Evolutionary conservation across 2,113 vertebrate species (phyloP).

Genomic region (Vidua macroura): DNA sequence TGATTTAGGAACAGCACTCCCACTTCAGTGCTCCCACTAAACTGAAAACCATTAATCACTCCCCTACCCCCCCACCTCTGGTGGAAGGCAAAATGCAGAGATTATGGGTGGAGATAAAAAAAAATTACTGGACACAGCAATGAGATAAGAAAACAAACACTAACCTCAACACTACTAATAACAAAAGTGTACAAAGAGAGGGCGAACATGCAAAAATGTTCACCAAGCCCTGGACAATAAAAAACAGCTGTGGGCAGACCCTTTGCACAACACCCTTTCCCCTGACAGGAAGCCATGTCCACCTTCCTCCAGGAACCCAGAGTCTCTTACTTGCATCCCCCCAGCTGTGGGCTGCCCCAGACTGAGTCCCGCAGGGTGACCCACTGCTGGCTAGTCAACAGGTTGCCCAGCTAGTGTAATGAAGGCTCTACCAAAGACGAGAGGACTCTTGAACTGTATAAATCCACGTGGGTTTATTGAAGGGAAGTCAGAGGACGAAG

Average conservation of each 20-base stretch:
- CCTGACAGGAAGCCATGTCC: neutral
- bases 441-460: too few species aligned
- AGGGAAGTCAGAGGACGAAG: too few species aligned
- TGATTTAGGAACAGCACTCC: neutral
- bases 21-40: neutral
- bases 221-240: neutral
- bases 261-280: neutral
- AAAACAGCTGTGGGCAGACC: neutral
- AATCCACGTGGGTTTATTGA: too few species aligned
- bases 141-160: neutral
- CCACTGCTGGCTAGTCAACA: too few species aligned
- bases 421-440: too few species aligned
- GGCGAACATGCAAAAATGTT: neutral
- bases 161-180: neutral
- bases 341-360: too few species aligned
- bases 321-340: too few species aligned
- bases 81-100: neutral
- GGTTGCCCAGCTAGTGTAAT: too few species aligned
- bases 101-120: accelerated
- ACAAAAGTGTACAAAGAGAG: neutral
- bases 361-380: too few species aligned
- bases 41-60: neutral
- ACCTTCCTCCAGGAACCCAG: neutral
- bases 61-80: accelerated
- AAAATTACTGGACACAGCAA: neutral